Evolutionary conservation across 2,797 vertebrate species (phyloP).

Genomic region (Falco berigora): DNA sequence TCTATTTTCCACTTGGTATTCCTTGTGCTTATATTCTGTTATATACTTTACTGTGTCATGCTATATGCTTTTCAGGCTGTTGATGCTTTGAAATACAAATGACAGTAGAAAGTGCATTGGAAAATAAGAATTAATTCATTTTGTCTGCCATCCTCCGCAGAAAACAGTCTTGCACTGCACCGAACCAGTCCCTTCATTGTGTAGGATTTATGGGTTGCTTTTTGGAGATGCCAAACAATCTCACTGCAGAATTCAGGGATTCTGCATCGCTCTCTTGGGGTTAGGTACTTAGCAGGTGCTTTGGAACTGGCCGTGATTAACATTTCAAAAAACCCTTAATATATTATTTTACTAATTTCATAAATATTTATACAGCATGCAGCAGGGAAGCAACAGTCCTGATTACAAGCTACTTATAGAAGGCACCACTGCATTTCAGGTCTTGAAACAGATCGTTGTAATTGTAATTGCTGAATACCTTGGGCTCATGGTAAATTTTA

Average conservation of each 20-base stretch:
- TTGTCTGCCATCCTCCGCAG: not conserved
- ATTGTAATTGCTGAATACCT: not conserved
- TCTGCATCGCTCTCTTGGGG: not conserved
- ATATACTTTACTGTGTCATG: not conserved
- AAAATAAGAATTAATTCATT: not conserved
- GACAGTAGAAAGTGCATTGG: not conserved
- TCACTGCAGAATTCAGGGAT: not conserved
- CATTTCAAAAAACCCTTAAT: not conserved
- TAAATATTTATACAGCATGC: constrained; percentile 22
- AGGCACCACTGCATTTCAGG: not conserved
- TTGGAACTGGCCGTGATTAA: not conserved
- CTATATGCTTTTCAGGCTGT: not conserved
- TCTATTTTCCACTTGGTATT: not conserved
- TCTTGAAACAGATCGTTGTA: not conserved
- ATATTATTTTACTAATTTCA: constrained; percentile 22
- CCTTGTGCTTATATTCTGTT: not conserved
- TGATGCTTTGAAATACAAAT: not conserved
- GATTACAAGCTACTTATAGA: constrained; percentile 19
- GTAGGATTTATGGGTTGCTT: not conserved
- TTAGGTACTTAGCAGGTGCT: not conserved
- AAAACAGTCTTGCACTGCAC: not conserved
- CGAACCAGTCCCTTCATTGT: not conserved
- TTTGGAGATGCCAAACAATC: not conserved
- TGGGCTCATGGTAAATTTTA: not conserved
- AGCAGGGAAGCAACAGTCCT: not conserved